Evolutionary conservation across 1,140 invertebrate species (phyloP).

Genomic region (Saccostrea echinata): DNA sequence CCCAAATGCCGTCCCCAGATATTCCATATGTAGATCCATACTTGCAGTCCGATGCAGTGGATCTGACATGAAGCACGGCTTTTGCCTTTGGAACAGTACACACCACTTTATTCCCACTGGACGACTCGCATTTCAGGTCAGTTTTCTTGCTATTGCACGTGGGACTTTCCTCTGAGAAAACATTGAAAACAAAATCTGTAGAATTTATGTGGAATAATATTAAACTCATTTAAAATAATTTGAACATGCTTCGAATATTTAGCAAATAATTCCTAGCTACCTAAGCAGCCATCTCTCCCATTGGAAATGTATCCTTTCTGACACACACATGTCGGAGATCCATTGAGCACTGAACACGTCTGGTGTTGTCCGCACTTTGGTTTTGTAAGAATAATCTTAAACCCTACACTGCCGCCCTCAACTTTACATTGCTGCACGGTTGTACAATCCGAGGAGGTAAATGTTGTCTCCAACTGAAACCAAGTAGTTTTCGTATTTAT

Average conservation of each 20-base stretch:
- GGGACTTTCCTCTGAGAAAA: neutral
- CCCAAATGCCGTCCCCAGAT: neutral
- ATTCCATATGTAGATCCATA: neutral
- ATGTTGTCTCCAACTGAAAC: neutral
- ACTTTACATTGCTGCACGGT: neutral
- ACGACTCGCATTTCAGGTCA: neutral
- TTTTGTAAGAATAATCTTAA: neutral
- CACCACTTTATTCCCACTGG: neutral
- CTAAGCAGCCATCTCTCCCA: neutral
- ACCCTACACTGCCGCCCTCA: neutral
- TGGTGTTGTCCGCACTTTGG: neutral
- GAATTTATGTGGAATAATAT: neutral
- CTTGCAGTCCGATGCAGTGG: neutral
- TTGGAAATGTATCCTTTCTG: neutral
- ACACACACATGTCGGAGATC: neutral
- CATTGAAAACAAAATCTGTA: neutral
- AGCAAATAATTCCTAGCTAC: neutral
- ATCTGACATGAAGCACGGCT: neutral
- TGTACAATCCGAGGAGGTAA: constrained; percentile 1
- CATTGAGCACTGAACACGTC: neutral
- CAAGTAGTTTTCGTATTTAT: neutral
- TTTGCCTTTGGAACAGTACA: neutral
- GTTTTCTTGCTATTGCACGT: neutral
- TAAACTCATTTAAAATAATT: neutral
- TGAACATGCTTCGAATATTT: neutral